Evolutionary conservation across 2,113 vertebrate species (phyloP).

Genomic region (Pholis gunnellus): DNA sequence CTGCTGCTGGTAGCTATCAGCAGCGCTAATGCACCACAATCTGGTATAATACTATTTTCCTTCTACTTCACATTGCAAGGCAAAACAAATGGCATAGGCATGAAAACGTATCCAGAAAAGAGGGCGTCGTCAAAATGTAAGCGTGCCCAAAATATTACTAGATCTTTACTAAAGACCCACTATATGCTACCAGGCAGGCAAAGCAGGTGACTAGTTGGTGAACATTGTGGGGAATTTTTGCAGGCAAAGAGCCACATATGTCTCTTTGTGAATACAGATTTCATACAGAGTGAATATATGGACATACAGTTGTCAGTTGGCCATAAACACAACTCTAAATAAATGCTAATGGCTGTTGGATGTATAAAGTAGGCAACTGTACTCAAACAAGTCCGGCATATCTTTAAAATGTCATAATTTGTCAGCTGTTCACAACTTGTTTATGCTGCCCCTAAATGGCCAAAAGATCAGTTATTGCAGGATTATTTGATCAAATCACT

Average conservation of each 20-base stretch:
- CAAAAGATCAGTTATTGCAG: background rate
- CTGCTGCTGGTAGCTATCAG: background rate
- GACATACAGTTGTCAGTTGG: background rate
- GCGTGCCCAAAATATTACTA: background rate
- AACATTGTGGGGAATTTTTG: background rate
- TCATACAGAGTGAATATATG: background rate
- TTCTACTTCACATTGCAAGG: slow-evolving; percentile 10
- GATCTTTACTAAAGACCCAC: background rate
- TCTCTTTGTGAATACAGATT: background rate
- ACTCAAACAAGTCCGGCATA: background rate
- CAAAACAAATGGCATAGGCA: slow-evolving; percentile 13
- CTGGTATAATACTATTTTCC: slow-evolving; percentile 28
- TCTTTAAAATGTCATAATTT: background rate
- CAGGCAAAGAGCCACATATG: background rate
- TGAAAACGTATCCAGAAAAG: slow-evolving; percentile 21
- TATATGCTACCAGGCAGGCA: background rate
- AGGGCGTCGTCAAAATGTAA: background rate
- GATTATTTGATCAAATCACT: too few species aligned
- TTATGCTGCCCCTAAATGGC: background rate
- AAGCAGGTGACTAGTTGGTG: too few species aligned
- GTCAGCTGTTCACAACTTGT: background rate
- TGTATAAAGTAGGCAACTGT: background rate
- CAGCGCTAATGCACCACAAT: slow-evolving; percentile 25
- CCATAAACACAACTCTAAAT: too few species aligned
- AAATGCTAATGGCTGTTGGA: background rate